These are phyloP conservation scores for Porites evermanni DNA, from an alignment of 92 coral and sea anemone genomes.

Conservation along the genomic window DNA sequence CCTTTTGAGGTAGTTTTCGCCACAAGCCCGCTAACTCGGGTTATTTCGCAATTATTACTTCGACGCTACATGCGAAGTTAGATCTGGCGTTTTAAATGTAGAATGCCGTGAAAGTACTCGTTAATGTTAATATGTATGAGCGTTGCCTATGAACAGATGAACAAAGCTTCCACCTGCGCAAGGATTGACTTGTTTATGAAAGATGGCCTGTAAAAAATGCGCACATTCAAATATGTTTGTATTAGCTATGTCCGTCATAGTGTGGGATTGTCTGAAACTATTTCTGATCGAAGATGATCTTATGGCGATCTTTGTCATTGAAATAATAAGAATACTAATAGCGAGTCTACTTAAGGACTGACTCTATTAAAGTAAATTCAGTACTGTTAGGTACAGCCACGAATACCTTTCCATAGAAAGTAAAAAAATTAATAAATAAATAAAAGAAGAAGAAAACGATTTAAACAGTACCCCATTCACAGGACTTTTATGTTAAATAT, in stretches of 20 bases:
- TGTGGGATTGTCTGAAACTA: background rate
- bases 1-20: background rate
- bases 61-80: background rate
- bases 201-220: slow-evolving; percentile 1
- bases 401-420: no score
- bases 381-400: no score
- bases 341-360: no score
- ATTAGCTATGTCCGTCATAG: background rate
- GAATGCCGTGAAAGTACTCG: no score
- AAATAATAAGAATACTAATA: no score
- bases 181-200: background rate
- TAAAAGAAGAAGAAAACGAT: no score
- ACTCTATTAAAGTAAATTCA: no score
- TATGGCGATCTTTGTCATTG: no score
- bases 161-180: slow-evolving; percentile 32
- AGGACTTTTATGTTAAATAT: no score
- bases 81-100: background rate
- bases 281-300: background rate
- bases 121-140: background rate
- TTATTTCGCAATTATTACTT: background rate
- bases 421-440: no score
- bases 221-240: background rate
- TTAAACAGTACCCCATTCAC: no score
- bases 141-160: background rate
- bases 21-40: background rate